phyloP scores from a whole-genome alignment of 2,113 vertebrate genomes.

The Carlito syrichta region DNA sequence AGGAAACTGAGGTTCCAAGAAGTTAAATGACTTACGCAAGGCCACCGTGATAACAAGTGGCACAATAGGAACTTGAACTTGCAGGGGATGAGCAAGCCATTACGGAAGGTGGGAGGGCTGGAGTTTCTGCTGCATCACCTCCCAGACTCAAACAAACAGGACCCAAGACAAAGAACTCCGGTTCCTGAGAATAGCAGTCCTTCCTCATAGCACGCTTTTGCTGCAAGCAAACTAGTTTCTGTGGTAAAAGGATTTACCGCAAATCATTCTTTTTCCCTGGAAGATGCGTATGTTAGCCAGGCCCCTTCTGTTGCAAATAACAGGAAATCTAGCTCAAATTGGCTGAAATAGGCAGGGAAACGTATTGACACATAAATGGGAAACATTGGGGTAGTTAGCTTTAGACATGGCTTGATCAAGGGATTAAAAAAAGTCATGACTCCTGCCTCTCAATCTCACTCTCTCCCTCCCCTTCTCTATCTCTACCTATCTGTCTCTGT shows the following conservation, averaged over 20 bases:
- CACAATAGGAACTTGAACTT: background rate
- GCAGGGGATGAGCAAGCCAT: background rate
- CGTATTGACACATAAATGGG: background rate
- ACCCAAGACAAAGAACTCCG: background rate
- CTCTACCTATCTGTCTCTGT: background rate
- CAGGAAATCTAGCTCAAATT: constrained; percentile 35
- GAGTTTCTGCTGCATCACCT: background rate
- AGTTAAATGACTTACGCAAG: background rate
- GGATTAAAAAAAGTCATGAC: background rate
- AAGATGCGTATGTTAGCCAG: background rate
- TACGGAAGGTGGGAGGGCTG: background rate
- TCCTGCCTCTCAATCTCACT: background rate
- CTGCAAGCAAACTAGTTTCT: constrained; percentile 18
- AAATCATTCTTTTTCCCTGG: constrained; percentile 37
- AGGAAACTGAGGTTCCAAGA: background rate
- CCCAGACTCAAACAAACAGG: background rate
- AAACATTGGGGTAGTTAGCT: background rate
- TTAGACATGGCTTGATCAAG: constrained; percentile 13
- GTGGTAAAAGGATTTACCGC: constrained; percentile 42
- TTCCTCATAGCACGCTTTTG: background rate
- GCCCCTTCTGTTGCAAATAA: constrained; percentile 11
- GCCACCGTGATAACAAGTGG: background rate
- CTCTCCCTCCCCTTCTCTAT: background rate
- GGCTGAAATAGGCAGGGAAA: background rate
- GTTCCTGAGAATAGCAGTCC: background rate